Evolutionary conservation across 2,797 vertebrate species (phyloP).

Genomic region (Thaleichthys pacificus): DNA sequence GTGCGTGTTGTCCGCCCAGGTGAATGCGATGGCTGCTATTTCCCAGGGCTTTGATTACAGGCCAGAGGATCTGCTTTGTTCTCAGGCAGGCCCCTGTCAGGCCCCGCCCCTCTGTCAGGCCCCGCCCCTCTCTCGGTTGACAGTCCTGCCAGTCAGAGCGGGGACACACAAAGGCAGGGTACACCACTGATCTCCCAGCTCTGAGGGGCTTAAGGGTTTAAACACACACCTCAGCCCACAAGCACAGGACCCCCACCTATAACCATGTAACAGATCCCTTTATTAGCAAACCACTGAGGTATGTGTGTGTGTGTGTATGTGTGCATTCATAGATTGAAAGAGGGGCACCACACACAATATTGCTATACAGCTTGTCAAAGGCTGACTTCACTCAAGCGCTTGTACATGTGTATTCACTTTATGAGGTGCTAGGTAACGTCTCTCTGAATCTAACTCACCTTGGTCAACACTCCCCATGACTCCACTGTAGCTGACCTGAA

Average conservation of each 20-base stretch:
- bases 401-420: slow-evolving; percentile 46
- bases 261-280: slow-evolving; percentile 66
- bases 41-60: slow-evolving; percentile 78
- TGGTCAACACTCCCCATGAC: slow-evolving; percentile 17
- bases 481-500: slow-evolving; percentile 2
- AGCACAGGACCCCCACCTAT: slow-evolving; percentile 58
- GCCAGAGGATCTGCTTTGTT: slow-evolving; percentile 72
- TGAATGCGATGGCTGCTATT: slow-evolving; percentile 61
- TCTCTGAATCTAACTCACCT: slow-evolving; percentile 32
- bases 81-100: slow-evolving; percentile 64
- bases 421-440: slow-evolving; percentile 30
- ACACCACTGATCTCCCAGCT: slow-evolving; percentile 55
- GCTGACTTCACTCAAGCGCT: slow-evolving; percentile 35
- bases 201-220: slow-evolving; percentile 61
- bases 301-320: not conserved
- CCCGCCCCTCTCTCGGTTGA: slow-evolving; percentile 57
- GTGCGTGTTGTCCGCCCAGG: too few relatives aligned
- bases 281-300: slow-evolving; percentile 62
- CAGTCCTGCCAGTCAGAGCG: slow-evolving; percentile 56
- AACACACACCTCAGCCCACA: slow-evolving; percentile 58
- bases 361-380: slow-evolving; percentile 24
- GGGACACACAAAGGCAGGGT: slow-evolving; percentile 59
- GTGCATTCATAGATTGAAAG: too few relatives aligned
- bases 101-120: slow-evolving; percentile 40
- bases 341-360: slow-evolving; percentile 42